A percentile compares a stretch with the other conserved stretches of the same genome.
Conservation (phyloP, 2,888 invertebrate genomes). For the Microctonus brassicae region DNA sequence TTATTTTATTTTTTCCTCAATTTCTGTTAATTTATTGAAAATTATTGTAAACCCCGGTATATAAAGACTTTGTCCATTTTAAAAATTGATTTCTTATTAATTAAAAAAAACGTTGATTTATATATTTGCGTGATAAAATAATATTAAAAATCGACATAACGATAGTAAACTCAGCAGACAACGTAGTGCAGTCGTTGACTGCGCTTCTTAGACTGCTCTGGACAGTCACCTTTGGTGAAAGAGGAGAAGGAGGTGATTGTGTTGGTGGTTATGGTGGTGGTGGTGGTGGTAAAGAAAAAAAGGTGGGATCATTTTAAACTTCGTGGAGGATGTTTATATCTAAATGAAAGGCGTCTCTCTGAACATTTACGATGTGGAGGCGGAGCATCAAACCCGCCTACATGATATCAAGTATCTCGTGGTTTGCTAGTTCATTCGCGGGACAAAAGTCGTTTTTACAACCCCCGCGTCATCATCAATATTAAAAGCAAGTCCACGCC, state of each 20-base stretch:
- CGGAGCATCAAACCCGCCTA: slow-evolving; percentile 25
- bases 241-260: slow-evolving; percentile 32
- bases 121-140: too few species aligned
- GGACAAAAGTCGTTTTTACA: not conserved
- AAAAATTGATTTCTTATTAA: too few species aligned
- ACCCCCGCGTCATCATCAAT: not conserved
- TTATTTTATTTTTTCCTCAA: too few species aligned
- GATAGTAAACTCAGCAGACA: too few species aligned
- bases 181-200: slow-evolving; percentile 67
- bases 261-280: slow-evolving; percentile 7
- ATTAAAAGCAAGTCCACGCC: slow-evolving; percentile 1
- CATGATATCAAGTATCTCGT: slow-evolving; percentile 8
- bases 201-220: slow-evolving; percentile 66
- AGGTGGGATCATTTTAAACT: not conserved
- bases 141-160: too few species aligned
- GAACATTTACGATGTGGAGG: slow-evolving; percentile 13
- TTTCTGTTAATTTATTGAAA: too few species aligned
- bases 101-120: too few species aligned
- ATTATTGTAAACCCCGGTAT: too few species aligned
- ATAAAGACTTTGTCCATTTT: too few species aligned
- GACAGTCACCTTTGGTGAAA: slow-evolving; percentile 59
- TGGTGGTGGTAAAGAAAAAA: slow-evolving; percentile 16
- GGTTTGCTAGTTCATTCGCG: not conserved
- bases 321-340: not conserved
- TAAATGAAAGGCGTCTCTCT: slow-evolving; percentile 24